phyloP scores from a whole-genome alignment of 2,113 vertebrate genomes.

The Myiozetetes cayanensis region DNA sequence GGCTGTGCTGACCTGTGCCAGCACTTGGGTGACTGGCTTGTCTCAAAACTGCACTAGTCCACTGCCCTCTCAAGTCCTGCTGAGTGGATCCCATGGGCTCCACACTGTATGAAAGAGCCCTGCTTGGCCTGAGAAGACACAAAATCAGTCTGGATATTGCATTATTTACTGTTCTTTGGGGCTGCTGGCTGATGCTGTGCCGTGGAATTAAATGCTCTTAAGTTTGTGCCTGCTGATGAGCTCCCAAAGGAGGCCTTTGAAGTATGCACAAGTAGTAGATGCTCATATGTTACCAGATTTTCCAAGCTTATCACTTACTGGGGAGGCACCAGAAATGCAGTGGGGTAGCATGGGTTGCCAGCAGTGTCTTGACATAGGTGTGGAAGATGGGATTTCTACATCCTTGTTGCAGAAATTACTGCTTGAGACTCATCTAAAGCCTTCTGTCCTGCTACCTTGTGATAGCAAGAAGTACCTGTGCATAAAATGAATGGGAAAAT shows the following conservation, averaged over 20 bases:
- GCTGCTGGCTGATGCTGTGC: neutral
- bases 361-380: neutral
- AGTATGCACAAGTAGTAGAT: neutral
- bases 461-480: neutral
- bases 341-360: neutral
- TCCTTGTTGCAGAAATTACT: neutral
- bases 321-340: neutral
- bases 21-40: neutral
- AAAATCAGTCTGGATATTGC: neutral
- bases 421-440: neutral
- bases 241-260: neutral
- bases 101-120: neutral
- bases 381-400: neutral
- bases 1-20: neutral
- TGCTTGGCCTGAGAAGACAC: neutral
- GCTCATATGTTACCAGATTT: neutral
- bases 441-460: neutral
- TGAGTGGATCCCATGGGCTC: neutral
- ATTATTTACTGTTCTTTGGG: neutral
- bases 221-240: neutral
- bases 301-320: neutral
- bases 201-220: neutral
- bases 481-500: neutral
- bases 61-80: neutral
- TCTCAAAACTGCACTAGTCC: neutral